Evolutionary conservation across 2,888 invertebrate genomes (phyloP).

Genomic region (Drosophila seclusa): DNA sequence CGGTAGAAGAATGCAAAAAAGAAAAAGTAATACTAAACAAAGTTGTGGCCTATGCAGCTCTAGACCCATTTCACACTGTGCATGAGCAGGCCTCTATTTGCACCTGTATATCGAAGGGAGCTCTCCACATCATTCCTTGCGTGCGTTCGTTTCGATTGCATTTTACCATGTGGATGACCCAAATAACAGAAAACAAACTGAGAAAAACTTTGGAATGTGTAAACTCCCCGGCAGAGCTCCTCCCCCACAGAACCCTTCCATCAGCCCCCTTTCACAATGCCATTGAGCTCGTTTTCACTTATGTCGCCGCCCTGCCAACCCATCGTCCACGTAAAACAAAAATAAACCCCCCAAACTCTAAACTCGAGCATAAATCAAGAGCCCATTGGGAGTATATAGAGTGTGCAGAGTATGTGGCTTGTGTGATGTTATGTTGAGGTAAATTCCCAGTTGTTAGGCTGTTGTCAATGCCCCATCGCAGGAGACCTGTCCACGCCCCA

Average conservation of each 20-base stretch:
- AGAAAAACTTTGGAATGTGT: slow-evolving; percentile 56
- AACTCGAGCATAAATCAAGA: slow-evolving; percentile 65
- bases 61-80: slow-evolving; percentile 39
- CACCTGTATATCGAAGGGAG: not conserved
- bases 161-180: slow-evolving; percentile 84
- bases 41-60: slow-evolving; percentile 1
- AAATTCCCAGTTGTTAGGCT: slow-evolving; percentile 80
- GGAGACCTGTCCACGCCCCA: slow-evolving; percentile 13
- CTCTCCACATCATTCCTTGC: slow-evolving; percentile 40
- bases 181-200: slow-evolving; percentile 81
- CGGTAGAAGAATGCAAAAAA: slow-evolving; percentile 30
- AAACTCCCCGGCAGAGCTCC: slow-evolving; percentile 7
- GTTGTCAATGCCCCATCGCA: slow-evolving; percentile 43
- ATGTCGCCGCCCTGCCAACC: slow-evolving; percentile 31
- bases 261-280: slow-evolving; percentile 48
- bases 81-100: slow-evolving; percentile 1
- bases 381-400: not conserved
- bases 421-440: slow-evolving; percentile 80
- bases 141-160: slow-evolving; percentile 62
- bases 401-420: slow-evolving; percentile 16
- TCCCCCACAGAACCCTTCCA: not conserved
- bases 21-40: slow-evolving; percentile 12
- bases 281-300: slow-evolving; percentile 80
- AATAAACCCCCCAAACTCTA: slow-evolving; percentile 15
- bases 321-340: slow-evolving; percentile 11